Evolutionary conservation across 2,113 vertebrate genomes (phyloP), one percentile per base, ranked within the genome.

Genomic region (Otolemur garnettii): DNA sequence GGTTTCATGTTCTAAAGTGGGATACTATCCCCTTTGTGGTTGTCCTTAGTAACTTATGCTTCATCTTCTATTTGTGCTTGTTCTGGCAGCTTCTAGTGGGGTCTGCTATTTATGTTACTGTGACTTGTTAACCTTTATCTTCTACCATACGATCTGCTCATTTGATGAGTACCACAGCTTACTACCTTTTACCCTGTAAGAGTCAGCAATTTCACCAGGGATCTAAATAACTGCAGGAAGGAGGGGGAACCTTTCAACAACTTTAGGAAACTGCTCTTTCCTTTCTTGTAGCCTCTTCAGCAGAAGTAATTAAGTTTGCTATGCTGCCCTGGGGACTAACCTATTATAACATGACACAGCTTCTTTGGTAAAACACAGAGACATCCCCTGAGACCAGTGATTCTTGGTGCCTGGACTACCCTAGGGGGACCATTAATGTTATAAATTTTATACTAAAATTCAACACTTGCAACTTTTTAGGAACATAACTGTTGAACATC

Each of bases 281-380:
- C 55, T 91, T 90, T 69, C 42, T 69, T 80, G 94, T 90, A 87
- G 26, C 13, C 33, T 94, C n/a, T 90, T 26, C 17, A 53, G 11
- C 4, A 38, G 33, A 74, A 42, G 14, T 45, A 75, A 85, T 4
- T 62, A 38, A 38, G 4, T 38, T 60, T 64, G 0, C 81, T 35
- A 62, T 21, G 2, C 28, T 60, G 42, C 8, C 9, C 85, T 59
- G 21, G 45, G 90, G 64, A 87, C 55, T 2, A 88, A 14, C 4
- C 50, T 83, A 19, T 50, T 77, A 42, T 72, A 66, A 78, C 19
- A 57, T 0, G 93, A 11, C 26, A 62, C 15, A 62, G 4, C 71
- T 72, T 91, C 72, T 28, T 92, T 17, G 35, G 53, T 87, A 80
- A 94, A 94, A 66, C 4, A 13, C 12, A 22, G 4, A 2, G 59